Evolutionary conservation across 2,888 invertebrate genomes (phyloP), one percentile per base, ranked within the genome.

Genomic region (Callyntrura sp.): DNA sequence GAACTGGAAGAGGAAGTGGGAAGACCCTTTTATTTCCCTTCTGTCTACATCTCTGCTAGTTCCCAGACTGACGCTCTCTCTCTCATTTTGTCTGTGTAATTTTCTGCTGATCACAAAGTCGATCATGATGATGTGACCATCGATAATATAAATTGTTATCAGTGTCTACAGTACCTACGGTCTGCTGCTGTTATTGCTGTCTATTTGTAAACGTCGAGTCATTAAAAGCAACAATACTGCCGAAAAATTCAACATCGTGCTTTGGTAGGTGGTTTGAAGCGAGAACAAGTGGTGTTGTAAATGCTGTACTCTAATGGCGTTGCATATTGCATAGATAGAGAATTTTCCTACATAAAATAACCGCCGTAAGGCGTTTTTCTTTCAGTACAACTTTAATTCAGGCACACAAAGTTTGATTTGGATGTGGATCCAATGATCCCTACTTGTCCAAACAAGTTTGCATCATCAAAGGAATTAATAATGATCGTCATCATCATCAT

Each of bases 1-100:
- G 20, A 81, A 23, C 79, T 60, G 35, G 45, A 43, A 88, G 85
- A 90, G 90, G 90, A 90, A 90, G 85, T 90, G 90, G 90, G 90
- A 90, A 70, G 90, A 73, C 28, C 82, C 73, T 62, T 83, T 83
- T 60, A 51, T 76, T 73, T 76, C 88, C 88, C 48, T 65, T 8
- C 9, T 76, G 1, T 68, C 57, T 78, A 20, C 55, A 5, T 48
- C 60, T 43, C 5, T 48, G 60, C 12, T 60, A 4, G 35, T 6
- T 35, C 35, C 35, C 35, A n/a, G n/a, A n/a, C n/a, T n/a, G n/a
- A 4, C 35, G 2, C 35, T 48, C 48, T 6, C 35, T 35, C 35
- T 35, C 35, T 35, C 35, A 23, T 0, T 48, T 20, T 23, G 9
- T 20, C 23, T 60, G 35, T n/a, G 43, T 68, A 65, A 48, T 65